Evolutionary conservation across 37 sponge, comb jelly and placozoan species (phyloP), one percentile per base, ranked within the genome.

Genomic region (Cladorhizidae sp.): DNA sequence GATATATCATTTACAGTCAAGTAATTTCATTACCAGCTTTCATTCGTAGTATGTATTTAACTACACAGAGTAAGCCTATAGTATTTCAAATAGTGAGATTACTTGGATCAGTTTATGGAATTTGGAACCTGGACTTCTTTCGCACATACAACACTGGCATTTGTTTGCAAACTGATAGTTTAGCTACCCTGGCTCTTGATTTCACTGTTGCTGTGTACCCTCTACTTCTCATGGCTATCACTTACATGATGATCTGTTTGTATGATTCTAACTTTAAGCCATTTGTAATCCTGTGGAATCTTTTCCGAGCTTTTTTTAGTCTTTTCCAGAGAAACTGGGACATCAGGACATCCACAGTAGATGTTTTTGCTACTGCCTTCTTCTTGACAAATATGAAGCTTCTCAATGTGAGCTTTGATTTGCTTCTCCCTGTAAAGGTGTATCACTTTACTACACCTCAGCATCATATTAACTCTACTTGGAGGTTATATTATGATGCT

Each of bases 321-420:
- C 72, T 75, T 18, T 85, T 69, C 20, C 64, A 77, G 52, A 65
- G 80, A 9, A 41, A 73, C 21, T 76, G 77, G 78, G 81, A 90
- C 25, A 57, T 79, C 18, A 74, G 80, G 11, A 72, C 78, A 31
- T 76, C 83, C 28, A 40, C 79, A 5, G 40, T 83, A 2, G 78
- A 83, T 79, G 87, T 79, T 28, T 67, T 83, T 56, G 87, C 84
- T 1, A 73, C 87, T 26, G 77, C 86, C 40, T 71, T 91, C 61
- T 45, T 91, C 3, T 65, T 91, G 20, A 79, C 87, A 29, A 82
- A 83, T 59, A 55, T 52, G 1, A 91, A 91, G 40, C 40, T 91
- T n/a, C 62, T 83, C 9, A 43, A 37, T 40, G 75, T 79, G 21
- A 79, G 87, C 23, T 38, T 91, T 50, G 59, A 72, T 22, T 41